Conservation (phyloP, 2,113 vertebrate genomes). For the Pholis gunnellus region DNA sequence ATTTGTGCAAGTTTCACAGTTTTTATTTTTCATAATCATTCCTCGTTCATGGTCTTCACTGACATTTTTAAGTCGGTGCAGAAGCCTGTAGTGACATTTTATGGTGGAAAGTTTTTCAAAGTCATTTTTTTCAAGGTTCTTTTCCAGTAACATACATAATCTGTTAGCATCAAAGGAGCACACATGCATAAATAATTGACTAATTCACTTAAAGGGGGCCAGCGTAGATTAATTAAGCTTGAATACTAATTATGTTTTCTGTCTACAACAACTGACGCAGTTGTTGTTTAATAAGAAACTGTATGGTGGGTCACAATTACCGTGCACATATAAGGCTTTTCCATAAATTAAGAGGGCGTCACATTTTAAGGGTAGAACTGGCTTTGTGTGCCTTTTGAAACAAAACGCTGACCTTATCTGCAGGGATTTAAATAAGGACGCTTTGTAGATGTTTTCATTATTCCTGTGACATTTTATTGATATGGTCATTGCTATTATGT, state of each 20-base stretch:
- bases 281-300: slow-evolving; percentile 84
- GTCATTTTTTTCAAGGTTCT: slow-evolving; percentile 83
- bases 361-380: slow-evolving; percentile 51
- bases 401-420: slow-evolving; percentile 66
- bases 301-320: slow-evolving; percentile 82
- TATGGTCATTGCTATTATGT: slow-evolving; percentile 24
- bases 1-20: slow-evolving; percentile 42
- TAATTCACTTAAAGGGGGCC: slow-evolving; percentile 87
- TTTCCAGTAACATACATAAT: slow-evolving; percentile 83
- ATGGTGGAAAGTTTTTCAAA: slow-evolving; percentile 83
- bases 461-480: slow-evolving; percentile 55
- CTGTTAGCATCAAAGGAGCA: slow-evolving; percentile 89
- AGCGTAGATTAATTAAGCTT: slow-evolving; percentile 87
- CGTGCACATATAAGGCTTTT: slow-evolving; percentile 59
- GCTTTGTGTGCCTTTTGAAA: slow-evolving; percentile 68
- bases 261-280: slow-evolving; percentile 81
- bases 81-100: slow-evolving; percentile 79
- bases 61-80: slow-evolving; percentile 79
- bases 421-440: slow-evolving; percentile 32
- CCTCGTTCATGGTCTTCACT: slow-evolving; percentile 85
- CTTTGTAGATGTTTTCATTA: slow-evolving; percentile 61
- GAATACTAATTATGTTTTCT: slow-evolving; percentile 89
- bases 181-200: slow-evolving; percentile 88
- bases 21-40: slow-evolving; percentile 65
- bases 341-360: slow-evolving; percentile 64